Evolutionary conservation across 2,113 vertebrate species (phyloP), one percentile per base, ranked within the genome.

Genomic region (Scatophagus argus): DNA sequence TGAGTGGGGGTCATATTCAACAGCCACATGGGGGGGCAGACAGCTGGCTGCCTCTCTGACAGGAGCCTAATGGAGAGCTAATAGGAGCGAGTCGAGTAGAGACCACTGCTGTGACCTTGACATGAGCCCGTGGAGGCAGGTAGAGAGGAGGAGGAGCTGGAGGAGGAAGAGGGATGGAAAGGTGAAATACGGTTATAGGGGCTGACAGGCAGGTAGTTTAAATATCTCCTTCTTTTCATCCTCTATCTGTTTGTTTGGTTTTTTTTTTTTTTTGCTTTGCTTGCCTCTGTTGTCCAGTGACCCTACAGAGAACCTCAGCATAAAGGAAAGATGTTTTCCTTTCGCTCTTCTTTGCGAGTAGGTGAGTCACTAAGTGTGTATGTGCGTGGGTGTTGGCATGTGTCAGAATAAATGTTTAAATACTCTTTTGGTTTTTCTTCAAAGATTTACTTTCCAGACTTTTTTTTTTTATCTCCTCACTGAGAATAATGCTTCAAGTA

Each of bases 1-100:
- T 76, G 86, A 82, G 82, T 21, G 69, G 31, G 70, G 84, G 86
- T 86, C 84, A 84, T 71, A 86, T 91, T 88, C 82, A n/a, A 75
- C 83, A 75, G 49, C 82, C 59, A 64, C 64, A 54, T n/a, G n/a
- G 80, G 75, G 44, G 81, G 54, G 54, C 29, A 29, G 74, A 87
- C 85, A 86, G 84, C 78, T 83, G 89, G 84, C 66, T 88, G 74
- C 67, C 64, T 81, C 23, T 55, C 67, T 91, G 90, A 91, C 86
- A 88, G 74, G 14, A 47, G 55, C 70, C 79, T 91, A 89, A 92
- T 88, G 73, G 79, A 84, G 58, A 70, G 49, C 86, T 91, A 89
- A 91, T 90, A 79, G 72, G 65, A 85, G 56, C 63, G 60, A 86
- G 59, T 80, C 38, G 19, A 64, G 82, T 59, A 44, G 59, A 72